These are phyloP conservation scores for Parauchenoglanis punctatus DNA, from an alignment of 2,797 vertebrate species.

Conservation along the genomic window DNA sequence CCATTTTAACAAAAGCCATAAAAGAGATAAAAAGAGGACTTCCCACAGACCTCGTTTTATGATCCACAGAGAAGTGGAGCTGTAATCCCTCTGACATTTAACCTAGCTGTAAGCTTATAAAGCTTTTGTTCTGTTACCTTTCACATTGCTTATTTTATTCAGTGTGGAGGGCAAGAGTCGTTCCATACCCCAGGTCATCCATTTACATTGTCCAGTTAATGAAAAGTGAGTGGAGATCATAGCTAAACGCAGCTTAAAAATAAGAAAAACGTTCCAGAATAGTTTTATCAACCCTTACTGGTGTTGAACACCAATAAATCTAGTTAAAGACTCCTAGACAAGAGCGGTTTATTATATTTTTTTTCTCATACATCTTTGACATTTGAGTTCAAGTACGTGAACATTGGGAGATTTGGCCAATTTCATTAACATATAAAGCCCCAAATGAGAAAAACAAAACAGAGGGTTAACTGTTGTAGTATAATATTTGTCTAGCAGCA, in stretches of 20 bases:
- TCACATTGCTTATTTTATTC: constrained; percentile 24
- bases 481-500: constrained; percentile 43
- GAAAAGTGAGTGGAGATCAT: neutral
- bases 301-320: constrained; percentile 36
- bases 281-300: constrained; percentile 17
- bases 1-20: constrained; percentile 51
- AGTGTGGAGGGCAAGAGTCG: constrained; percentile 21
- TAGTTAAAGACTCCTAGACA: constrained; percentile 43
- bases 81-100: constrained; percentile 45
- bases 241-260: constrained; percentile 14
- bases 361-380: constrained; percentile 45
- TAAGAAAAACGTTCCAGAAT: constrained; percentile 14
- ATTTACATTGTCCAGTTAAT: constrained; percentile 23
- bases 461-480: constrained; percentile 33
- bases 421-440: constrained; percentile 12
- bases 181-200: constrained; percentile 32
- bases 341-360: constrained; percentile 45
- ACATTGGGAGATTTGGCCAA: constrained; percentile 37
- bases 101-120: constrained; percentile 42
- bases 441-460: constrained; percentile 28
- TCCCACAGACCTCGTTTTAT: constrained; percentile 48
- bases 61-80: constrained; percentile 45
- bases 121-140: constrained; percentile 28
- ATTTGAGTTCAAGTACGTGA: constrained; percentile 49
- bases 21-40: constrained; percentile 37